Conservation (phyloP, 2,888 invertebrate species). For the Cryptophagus acutangulus region DNA sequence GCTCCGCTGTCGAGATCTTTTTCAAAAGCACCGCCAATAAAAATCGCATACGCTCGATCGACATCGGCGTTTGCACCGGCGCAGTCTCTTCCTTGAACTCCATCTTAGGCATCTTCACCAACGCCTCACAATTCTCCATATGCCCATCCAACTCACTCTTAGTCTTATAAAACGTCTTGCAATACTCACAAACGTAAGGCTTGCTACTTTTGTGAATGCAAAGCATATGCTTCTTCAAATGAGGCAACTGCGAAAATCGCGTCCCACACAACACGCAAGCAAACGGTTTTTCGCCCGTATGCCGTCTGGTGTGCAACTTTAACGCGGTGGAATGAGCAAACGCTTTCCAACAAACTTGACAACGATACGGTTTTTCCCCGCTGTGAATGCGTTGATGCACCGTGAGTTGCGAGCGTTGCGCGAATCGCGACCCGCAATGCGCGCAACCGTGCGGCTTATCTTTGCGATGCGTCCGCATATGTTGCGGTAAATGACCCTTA, state of each 20-base stretch:
- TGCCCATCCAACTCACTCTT: constrained; percentile 70
- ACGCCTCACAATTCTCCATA: constrained; percentile 49
- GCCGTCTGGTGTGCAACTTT: constrained; percentile 75
- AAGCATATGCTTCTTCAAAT: constrained; percentile 83
- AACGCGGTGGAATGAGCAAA: constrained; percentile 83
- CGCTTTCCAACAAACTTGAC: constrained; percentile 72
- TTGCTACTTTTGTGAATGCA: constrained; percentile 76
- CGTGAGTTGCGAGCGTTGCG: constrained; percentile 77
- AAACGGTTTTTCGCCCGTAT: constrained; percentile 84
- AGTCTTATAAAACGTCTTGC: constrained; percentile 69
- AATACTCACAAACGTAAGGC: constrained; percentile 71
- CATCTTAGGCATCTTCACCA: constrained; percentile 33
- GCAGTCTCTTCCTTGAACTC: constrained; percentile 26
- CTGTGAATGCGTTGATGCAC: constrained; percentile 82
- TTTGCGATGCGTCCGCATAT: constrained; percentile 75
- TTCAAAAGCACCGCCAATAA: constrained; percentile 75
- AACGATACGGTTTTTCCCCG: constrained; percentile 76
- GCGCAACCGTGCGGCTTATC: constrained; percentile 73
- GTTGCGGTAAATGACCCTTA: constrained; percentile 76
- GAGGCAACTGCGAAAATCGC: constrained; percentile 76
- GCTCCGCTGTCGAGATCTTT: constrained; percentile 75
- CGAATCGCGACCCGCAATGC: constrained; percentile 73
- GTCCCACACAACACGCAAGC: constrained; percentile 65
- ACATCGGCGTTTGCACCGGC: constrained; percentile 54
- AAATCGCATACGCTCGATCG: constrained; percentile 70